Evolutionary conservation across 2,888 invertebrate genomes (phyloP).

Genomic region (Agrochola macilenta): DNA sequence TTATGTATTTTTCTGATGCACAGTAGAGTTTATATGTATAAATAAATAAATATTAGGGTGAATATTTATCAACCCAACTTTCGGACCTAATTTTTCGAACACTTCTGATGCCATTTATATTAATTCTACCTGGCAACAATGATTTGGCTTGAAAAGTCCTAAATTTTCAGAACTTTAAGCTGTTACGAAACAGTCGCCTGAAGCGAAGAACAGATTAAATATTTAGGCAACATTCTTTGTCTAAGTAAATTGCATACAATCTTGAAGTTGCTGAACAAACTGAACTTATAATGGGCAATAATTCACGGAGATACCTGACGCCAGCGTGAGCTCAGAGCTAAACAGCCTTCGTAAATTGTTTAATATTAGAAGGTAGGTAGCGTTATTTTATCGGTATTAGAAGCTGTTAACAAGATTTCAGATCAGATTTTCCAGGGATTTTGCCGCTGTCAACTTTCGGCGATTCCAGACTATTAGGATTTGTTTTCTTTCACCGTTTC

Average conservation of each 20-base stretch:
- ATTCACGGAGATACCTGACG: conserved; percentile 43
- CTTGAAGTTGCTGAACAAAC: conserved; percentile 49
- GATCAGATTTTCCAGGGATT: not conserved
- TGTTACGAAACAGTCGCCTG: conserved; percentile 20
- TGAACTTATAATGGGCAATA: conserved; percentile 60
- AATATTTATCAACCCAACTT: not conserved
- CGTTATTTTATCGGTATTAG: not conserved
- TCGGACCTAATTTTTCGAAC: not conserved
- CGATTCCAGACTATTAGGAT: not conserved
- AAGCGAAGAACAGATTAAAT: conserved; percentile 66
- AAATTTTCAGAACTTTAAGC: conserved; percentile 13
- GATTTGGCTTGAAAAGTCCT: not conserved
- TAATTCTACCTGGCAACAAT: not conserved
- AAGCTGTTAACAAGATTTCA: not conserved
- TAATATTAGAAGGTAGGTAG: conserved; percentile 16
- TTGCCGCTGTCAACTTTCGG: not conserved
- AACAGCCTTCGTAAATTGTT: conserved; percentile 8
- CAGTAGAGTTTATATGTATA: too few species aligned
- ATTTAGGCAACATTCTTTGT: conserved; percentile 68
- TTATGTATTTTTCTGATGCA: too few species aligned
- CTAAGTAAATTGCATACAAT: conserved; percentile 65
- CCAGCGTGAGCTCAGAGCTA: conserved; percentile 9
- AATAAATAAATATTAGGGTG: not conserved
- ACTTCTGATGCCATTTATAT: not conserved
- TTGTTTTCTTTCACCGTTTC: too few species aligned